Evolutionary conservation across 2,797 vertebrate species (phyloP).

Genomic region (Sphaeramia orbicularis): DNA sequence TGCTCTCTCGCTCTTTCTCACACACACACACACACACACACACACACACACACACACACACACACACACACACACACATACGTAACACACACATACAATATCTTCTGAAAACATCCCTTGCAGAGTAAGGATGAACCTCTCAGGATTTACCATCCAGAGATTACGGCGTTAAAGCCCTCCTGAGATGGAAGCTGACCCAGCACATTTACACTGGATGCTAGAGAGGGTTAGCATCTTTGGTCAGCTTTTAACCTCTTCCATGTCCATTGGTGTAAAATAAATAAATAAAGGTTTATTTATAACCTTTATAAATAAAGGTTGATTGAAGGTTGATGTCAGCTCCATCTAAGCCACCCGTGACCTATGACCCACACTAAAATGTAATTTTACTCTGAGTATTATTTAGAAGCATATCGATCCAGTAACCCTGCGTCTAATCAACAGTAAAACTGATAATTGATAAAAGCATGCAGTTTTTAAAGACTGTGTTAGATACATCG

Average conservation of each 20-base stretch:
- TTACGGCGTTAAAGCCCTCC: constrained; percentile 57
- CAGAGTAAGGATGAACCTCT: constrained; percentile 46
- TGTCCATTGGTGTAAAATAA: no score
- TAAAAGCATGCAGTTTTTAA: no score
- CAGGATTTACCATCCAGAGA: constrained; percentile 57
- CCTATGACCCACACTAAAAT: constrained; percentile 20
- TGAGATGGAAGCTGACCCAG: constrained; percentile 64
- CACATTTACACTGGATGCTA: constrained; percentile 33
- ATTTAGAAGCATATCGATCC: no score
- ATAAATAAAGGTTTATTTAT: no score
- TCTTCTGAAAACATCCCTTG: constrained; percentile 50
- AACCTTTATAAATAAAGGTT: no score
- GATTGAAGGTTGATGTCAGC: no score
- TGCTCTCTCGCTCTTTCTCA: neutral
- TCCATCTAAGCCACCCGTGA: constrained; percentile 18
- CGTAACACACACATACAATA: neutral
- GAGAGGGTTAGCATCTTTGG: constrained; percentile 33
- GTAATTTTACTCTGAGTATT: no score
- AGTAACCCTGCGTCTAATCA: no score
- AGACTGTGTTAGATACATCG: no score
- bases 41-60: constrained; percentile 9
- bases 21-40: neutral
- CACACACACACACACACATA: constrained; percentile 7
- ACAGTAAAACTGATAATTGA: no score
- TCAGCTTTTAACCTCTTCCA: constrained; percentile 29